phyloP scores from a whole-genome alignment of 2,113 vertebrate species.

The Onychostoma macrolepis region DNA sequence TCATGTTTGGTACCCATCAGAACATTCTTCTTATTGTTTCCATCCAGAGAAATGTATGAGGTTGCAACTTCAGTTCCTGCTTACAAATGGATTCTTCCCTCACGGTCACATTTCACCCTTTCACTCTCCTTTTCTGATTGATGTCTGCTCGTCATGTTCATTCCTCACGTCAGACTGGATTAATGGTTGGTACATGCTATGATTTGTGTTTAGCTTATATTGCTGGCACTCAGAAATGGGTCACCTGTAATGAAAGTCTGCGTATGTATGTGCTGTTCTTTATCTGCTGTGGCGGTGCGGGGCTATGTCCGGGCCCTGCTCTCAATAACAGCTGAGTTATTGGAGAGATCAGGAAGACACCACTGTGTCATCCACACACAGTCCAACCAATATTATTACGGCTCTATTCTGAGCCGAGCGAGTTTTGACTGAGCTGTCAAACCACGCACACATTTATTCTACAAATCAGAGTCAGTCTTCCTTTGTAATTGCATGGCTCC shows the following conservation, averaged over 20 bases:
- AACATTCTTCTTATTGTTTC: background rate
- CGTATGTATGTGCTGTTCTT: background rate
- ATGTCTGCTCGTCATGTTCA: background rate
- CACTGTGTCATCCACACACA: constrained; percentile 55
- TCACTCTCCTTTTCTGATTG: background rate
- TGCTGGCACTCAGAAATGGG: constrained; percentile 20
- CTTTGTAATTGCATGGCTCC: background rate
- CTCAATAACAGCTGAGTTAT: constrained; percentile 74
- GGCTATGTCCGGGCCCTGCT: constrained; percentile 66
- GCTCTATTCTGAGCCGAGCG: background rate
- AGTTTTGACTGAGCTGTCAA: constrained; percentile 2
- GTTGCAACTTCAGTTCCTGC: background rate
- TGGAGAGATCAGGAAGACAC: constrained; percentile 67
- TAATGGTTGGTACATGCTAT: constrained; percentile 4
- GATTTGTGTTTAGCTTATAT: constrained; percentile 25
- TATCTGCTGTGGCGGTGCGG: constrained; percentile 49
- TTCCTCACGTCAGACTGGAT: background rate
- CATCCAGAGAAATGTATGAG: background rate
- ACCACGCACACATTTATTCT: background rate
- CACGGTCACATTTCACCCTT: background rate
- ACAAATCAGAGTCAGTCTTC: background rate
- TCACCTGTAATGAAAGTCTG: constrained; percentile 22
- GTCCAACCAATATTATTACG: constrained; percentile 2
- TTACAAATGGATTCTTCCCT: background rate
- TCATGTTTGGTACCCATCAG: background rate